Conservation (phyloP, 2,113 vertebrate genomes). For the Piprites chloris region DNA sequence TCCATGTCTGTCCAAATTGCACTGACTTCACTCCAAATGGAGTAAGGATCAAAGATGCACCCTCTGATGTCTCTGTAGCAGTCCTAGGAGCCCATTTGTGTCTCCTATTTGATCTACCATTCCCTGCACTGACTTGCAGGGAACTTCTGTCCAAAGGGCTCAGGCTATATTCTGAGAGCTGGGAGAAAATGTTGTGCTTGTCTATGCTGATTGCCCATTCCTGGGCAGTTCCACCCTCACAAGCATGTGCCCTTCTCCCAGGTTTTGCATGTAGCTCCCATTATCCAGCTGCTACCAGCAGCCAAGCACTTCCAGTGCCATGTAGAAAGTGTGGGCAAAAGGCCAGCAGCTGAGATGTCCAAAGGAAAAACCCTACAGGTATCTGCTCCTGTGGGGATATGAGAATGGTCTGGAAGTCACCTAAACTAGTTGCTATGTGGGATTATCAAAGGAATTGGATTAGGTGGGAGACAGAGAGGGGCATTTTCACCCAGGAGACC, state of each 20-base stretch:
- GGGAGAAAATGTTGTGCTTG: neutral
- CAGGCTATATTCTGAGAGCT: accelerated
- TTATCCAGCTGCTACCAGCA: neutral
- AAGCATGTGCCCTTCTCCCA: neutral
- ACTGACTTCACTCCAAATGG: neutral
- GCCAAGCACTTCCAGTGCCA: neutral
- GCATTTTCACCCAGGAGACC: neutral
- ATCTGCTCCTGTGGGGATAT: neutral
- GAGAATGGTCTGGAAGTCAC: too few species aligned
- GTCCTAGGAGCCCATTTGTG: neutral
- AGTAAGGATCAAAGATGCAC: neutral
- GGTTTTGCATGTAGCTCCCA: neutral
- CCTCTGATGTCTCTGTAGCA: neutral
- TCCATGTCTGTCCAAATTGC: neutral
- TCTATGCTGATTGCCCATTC: neutral
- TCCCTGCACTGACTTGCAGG: neutral
- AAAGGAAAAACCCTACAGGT: neutral
- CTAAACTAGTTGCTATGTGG: neutral
- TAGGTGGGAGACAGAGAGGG: neutral
- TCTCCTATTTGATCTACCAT: neutral
- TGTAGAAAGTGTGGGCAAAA: neutral
- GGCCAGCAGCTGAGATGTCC: neutral
- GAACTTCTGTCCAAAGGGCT: neutral
- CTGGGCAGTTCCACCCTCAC: neutral
- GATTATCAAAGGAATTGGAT: neutral